Evolutionary conservation across 1,140 invertebrate genomes (phyloP).

Genomic region (Hylaeus anthracinus): DNA sequence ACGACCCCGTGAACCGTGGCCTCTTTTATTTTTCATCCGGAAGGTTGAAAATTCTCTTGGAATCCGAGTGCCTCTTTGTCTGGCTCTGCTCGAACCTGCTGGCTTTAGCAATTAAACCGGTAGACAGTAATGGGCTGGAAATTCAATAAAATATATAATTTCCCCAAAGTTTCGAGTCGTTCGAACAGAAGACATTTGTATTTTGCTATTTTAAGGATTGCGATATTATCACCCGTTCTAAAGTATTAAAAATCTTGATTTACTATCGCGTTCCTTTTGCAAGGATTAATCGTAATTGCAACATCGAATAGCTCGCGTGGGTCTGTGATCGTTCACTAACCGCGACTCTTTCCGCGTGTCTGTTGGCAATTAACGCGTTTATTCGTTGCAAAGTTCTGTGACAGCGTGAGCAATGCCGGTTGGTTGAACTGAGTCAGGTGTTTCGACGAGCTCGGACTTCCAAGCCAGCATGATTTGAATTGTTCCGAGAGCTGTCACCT

Average conservation of each 20-base stretch:
- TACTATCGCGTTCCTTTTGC: no score
- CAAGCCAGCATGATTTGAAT: no score
- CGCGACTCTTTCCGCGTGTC: constrained; percentile 14
- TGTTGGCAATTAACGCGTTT: not conserved
- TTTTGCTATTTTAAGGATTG: no score
- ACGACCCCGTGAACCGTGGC: constrained; percentile 47
- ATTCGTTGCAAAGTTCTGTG: not conserved
- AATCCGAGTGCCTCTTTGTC: constrained; percentile 18
- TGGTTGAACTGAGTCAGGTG: not conserved
- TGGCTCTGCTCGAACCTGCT: not conserved
- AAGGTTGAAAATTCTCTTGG: constrained; percentile 31
- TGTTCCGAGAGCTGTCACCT: no score
- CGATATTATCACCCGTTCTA: no score
- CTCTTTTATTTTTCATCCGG: constrained; percentile 35
- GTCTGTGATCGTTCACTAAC: no score
- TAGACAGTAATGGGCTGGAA: constrained; percentile 30
- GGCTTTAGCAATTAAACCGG: constrained; percentile 49
- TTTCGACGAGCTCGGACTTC: not conserved
- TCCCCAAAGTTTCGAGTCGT: no score
- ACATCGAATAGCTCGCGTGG: no score
- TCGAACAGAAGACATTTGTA: no score
- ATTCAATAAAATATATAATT: constrained; percentile 33
- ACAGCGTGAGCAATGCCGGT: not conserved
- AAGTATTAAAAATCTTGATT: no score
- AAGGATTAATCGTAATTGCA: no score